Evolutionary conservation across 2,888 invertebrate species (phyloP), one percentile per base, ranked within the genome.

Genomic region (Spicauda simplicius): DNA sequence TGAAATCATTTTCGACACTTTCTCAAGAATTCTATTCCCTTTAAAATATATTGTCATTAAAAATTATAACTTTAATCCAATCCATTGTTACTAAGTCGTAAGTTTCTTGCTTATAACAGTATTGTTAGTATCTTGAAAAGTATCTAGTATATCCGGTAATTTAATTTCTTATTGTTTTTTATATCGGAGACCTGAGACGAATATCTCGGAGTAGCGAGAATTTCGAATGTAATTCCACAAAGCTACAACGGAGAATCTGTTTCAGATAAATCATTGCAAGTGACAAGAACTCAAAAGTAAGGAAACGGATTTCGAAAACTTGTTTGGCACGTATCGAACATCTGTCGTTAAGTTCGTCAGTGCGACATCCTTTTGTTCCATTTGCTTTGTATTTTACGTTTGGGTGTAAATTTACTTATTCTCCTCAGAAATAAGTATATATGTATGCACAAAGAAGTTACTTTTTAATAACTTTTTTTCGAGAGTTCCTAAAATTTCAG

Each of bases 1-100:
- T 81, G 77, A 80, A 85, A 82, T 83, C 86, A 82, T 84, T 84
- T 87, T 84, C 81, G 81, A 83, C 85, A 84, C 84, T 80, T 84
- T 78, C 76, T 82, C 76, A 71, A 77, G 80, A 79, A 82, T 81
- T 77, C 80, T 80, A 79, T 75, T 74, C 78, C 72, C 76, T 80
- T 72, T 69, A 70, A 69, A 75, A 73, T 71, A 70, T 65, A 68
- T 63, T 54, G 55, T 64, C 57, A 57, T 59, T 59, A 59, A 16
- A 60, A 60, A 66, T 60, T 66, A 50, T n/a, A 52, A 50, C 33
- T 19, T 16, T 48, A 16, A 16, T 16, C n/a, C 14, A 41, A 14
- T 1, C 14, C 1, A 4, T 48, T 16, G 16, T 16, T 1, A 16
- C 16, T 48, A 48, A 33, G 8, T 10, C 33, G 33, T n/a, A 48